Percentiles rank a stretch among this genome's conserved stretches.
phyloP scores from a whole-genome alignment of 2,113 vertebrate species.

The Himantopus leucocephalus region DNA sequence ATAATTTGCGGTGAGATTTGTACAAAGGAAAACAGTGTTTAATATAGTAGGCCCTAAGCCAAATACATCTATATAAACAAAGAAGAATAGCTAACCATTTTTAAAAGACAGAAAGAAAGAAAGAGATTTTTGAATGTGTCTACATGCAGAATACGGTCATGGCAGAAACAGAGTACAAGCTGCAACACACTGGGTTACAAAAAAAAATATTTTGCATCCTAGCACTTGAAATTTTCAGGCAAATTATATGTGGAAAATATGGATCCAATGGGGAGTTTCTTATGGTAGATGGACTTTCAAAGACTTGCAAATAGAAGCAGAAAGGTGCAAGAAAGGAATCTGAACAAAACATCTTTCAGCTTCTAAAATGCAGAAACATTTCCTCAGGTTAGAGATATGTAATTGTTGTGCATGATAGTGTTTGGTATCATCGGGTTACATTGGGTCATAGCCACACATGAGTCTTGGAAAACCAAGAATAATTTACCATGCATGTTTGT shows the following conservation, averaged over 20 bases:
- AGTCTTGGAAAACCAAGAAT: background rate
- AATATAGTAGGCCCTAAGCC: background rate
- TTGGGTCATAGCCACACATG: fast-evolving
- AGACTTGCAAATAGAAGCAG: background rate
- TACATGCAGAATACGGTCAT: background rate
- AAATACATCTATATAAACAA: background rate
- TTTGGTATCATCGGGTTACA: background rate
- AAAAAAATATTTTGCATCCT: background rate
- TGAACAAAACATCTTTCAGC: background rate
- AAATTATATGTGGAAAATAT: background rate
- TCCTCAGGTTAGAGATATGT: background rate
- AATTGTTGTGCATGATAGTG: background rate
- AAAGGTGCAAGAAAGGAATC: background rate
- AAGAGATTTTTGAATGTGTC: background rate
- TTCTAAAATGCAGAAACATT: background rate
- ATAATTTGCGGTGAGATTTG: background rate
- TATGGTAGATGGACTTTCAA: background rate
- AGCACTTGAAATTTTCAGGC: background rate
- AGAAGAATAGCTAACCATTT: background rate
- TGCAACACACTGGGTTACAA: background rate
- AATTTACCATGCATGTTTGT: background rate
- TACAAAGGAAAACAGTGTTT: background rate
- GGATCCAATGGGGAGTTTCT: background rate
- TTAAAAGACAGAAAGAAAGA: background rate
- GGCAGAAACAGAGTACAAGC: background rate